phyloP scores from a whole-genome alignment of 2,797 vertebrate species.

The Carapus acus region DNA sequence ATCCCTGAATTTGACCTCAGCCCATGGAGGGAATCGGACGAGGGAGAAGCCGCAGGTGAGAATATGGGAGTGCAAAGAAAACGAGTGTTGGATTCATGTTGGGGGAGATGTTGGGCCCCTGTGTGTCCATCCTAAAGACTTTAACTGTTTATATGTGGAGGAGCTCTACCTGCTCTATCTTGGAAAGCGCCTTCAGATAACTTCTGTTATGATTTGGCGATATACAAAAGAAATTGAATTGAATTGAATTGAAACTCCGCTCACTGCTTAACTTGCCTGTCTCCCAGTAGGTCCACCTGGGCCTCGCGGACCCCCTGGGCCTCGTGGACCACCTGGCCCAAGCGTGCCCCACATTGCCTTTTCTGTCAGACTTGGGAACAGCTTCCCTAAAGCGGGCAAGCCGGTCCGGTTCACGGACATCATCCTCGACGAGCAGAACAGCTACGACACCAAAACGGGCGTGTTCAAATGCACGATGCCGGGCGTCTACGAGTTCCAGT shows the following conservation, averaged over 20 bases:
- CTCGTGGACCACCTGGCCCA: not conserved
- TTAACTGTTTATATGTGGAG: too few relatives aligned
- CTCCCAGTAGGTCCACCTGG: slow-evolving; percentile 9
- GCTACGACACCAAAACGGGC: slow-evolving; percentile 43
- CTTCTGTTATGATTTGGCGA: too few relatives aligned
- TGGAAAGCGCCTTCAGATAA: too few relatives aligned
- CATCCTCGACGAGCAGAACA: slow-evolving; percentile 58
- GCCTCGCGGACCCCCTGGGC: slow-evolving; percentile 3
- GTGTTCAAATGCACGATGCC: slow-evolving; percentile 46
- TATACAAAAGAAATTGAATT: too few relatives aligned
- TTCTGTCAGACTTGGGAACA: slow-evolving; percentile 35
- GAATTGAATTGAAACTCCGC: too few relatives aligned
- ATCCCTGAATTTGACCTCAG: slow-evolving; percentile 70
- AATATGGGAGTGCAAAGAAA: not conserved
- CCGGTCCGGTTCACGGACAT: slow-evolving; percentile 44
- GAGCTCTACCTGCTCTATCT: too few relatives aligned
- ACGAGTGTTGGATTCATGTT: not conserved
- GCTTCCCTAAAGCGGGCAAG: not conserved
- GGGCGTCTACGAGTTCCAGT: slow-evolving; percentile 65
- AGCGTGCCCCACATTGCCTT: slow-evolving; percentile 30
- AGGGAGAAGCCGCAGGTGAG: slow-evolving; percentile 39
- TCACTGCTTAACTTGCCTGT: too few relatives aligned
- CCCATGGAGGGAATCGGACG: slow-evolving; percentile 68
- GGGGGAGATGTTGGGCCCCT: too few relatives aligned
- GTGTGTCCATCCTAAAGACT: too few relatives aligned